Percentiles rank a stretch among this genome's conserved stretches.
These are phyloP conservation scores for Stenichneumon culpator DNA, from an alignment of 2,888 invertebrate genomes.

Conservation along the genomic window DNA sequence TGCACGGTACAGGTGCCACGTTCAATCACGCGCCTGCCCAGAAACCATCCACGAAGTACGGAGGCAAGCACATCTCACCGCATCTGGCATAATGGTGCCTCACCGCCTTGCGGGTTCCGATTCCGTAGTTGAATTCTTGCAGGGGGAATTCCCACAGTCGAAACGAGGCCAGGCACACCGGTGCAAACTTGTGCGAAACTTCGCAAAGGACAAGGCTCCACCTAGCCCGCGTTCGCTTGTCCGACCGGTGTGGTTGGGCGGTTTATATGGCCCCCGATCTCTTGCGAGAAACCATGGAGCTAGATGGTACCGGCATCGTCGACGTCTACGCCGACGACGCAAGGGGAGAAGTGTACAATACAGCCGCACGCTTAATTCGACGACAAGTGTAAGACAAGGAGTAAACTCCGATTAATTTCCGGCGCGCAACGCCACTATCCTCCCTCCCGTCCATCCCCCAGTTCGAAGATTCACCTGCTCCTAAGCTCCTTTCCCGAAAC, in stretches of 20 bases:
- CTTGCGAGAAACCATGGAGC: slow-evolving; percentile 39
- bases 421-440: neutral
- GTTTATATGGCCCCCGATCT: slow-evolving; percentile 45
- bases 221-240: slow-evolving; percentile 12
- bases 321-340: slow-evolving; percentile 5
- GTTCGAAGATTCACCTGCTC: slow-evolving; percentile 32
- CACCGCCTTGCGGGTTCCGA: slow-evolving; percentile 11
- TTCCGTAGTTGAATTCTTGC: slow-evolving; percentile 45
- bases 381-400: slow-evolving; percentile 55
- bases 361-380: slow-evolving; percentile 48
- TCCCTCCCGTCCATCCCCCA: neutral
- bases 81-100: slow-evolving; percentile 50
- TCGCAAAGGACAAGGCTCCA: slow-evolving; percentile 23
- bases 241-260: slow-evolving; percentile 33
- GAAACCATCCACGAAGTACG: slow-evolving; percentile 21
- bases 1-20: neutral
- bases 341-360: slow-evolving; percentile 7
- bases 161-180: slow-evolving; percentile 27
- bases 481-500: slow-evolving; percentile 46
- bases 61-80: slow-evolving; percentile 31
- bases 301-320: slow-evolving; percentile 22
- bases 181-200: slow-evolving; percentile 53
- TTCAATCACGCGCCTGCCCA: slow-evolving; percentile 18
- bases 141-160: slow-evolving; percentile 37
- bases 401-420: slow-evolving; percentile 63